Evolutionary conservation across 2,797 vertebrate genomes (phyloP).

Genomic region (Oreonectes daqikongensis): DNA sequence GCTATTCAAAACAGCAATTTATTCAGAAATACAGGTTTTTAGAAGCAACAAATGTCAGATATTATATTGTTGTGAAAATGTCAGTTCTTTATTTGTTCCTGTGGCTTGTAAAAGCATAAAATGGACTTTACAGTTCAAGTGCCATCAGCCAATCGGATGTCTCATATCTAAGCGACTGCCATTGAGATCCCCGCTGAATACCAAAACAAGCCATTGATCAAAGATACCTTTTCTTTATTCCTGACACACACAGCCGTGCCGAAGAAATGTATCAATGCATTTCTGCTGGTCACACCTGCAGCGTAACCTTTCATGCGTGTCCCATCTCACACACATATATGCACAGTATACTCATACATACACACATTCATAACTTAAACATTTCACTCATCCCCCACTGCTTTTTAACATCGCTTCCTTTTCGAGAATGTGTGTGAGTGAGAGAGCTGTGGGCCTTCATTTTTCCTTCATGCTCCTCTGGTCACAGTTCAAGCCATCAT

Average conservation of each 20-base stretch:
- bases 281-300: slow-evolving; percentile 45
- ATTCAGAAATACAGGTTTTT: not conserved
- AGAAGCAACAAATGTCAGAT: not conserved
- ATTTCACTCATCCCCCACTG: slow-evolving; percentile 46
- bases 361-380: slow-evolving; percentile 11
- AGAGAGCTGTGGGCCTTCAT: slow-evolving; percentile 46
- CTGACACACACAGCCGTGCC: slow-evolving; percentile 38
- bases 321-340: slow-evolving; percentile 9
- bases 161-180: too few species aligned
- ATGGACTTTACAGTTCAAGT: too few species aligned
- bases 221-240: slow-evolving; percentile 47
- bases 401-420: slow-evolving; percentile 44
- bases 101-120: too few species aligned
- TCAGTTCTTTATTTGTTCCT: too few species aligned
- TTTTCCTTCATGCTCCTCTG: slow-evolving; percentile 59
- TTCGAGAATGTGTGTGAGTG: not conserved
- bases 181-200: not conserved
- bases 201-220: not conserved
- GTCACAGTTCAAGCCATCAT: slow-evolving; percentile 56
- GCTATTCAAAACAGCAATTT: not conserved
- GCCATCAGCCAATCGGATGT: too few species aligned
- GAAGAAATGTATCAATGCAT: slow-evolving; percentile 28
- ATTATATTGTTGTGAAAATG: not conserved
- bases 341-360: slow-evolving; percentile 30
- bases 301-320: slow-evolving; percentile 1